Evolutionary conservation across 2,888 invertebrate genomes (phyloP).

Genomic region (Lingula anatina): DNA sequence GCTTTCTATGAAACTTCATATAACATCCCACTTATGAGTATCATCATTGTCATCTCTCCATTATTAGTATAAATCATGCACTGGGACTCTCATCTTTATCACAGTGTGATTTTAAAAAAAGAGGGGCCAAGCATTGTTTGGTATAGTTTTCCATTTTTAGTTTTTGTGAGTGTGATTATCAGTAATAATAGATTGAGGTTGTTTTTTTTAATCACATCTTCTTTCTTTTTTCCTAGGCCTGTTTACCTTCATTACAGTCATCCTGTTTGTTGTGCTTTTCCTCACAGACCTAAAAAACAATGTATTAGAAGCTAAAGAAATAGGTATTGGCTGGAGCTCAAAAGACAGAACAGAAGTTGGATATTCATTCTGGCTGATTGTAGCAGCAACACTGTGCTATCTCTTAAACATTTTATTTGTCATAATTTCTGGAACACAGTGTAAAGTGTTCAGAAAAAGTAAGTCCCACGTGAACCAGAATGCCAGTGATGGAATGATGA

Average conservation of each 20-base stretch:
- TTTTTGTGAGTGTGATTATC: no score
- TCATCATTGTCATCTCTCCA: no score
- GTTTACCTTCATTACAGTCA: slow-evolving; percentile 69
- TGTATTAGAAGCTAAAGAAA: slow-evolving; percentile 75
- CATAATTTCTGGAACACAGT: slow-evolving; percentile 67
- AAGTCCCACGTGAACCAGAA: slow-evolving; percentile 59
- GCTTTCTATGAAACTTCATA: no score
- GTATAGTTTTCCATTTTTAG: no score
- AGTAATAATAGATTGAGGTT: no score
- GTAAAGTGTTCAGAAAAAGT: slow-evolving; percentile 60
- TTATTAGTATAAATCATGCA: no score
- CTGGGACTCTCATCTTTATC: no score
- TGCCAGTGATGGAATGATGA: slow-evolving; percentile 67
- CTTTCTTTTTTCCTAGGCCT: slow-evolving; percentile 61
- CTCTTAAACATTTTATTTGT: slow-evolving; percentile 70
- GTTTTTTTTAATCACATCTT: not conserved
- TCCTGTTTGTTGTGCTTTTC: slow-evolving; percentile 81
- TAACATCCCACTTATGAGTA: no score
- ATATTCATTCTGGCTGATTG: slow-evolving; percentile 83
- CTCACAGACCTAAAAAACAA: slow-evolving; percentile 74
- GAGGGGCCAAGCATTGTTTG: no score
- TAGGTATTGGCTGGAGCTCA: slow-evolving; percentile 76
- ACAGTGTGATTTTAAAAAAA: no score
- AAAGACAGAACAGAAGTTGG: slow-evolving; percentile 76
- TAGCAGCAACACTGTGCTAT: slow-evolving; percentile 66